Evolutionary conservation across 2,888 invertebrate species (phyloP).

Genomic region (Micoletzkya japonica): DNA sequence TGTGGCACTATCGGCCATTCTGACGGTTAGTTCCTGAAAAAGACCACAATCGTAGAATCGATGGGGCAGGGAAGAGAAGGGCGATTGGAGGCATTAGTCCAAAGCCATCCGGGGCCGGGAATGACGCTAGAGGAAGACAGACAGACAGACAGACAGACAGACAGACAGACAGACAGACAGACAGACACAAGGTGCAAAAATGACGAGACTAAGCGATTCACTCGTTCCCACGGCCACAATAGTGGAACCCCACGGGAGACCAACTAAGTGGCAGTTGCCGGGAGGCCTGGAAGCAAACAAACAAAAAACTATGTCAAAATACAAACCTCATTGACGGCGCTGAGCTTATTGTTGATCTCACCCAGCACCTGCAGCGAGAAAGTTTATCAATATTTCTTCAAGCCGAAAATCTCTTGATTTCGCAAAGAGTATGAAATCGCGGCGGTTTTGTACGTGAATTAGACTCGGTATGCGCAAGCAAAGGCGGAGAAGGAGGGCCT

Average conservation of each 20-base stretch:
- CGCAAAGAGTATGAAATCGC: constrained; percentile 29
- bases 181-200: neutral
- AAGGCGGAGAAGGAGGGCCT: too few relatives aligned
- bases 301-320: too few relatives aligned
- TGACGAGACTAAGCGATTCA: neutral
- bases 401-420: too few relatives aligned
- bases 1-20: constrained; percentile 47
- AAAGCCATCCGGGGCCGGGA: too few relatives aligned
- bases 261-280: neutral
- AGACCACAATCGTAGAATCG: neutral
- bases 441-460: too few relatives aligned
- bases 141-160: neutral
- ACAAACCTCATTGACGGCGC: constrained; percentile 31
- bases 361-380: constrained; percentile 38
- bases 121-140: neutral
- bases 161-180: neutral
- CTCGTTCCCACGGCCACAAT: too few relatives aligned
- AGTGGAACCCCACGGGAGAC: too few relatives aligned
- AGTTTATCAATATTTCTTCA: too few relatives aligned
- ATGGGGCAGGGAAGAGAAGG: too few relatives aligned
- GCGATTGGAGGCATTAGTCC: too few relatives aligned
- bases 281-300: neutral
- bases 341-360: constrained; percentile 59
- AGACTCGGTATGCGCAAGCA: too few relatives aligned
- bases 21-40: constrained; percentile 50